Evolutionary conservation across 1,140 invertebrate genomes (phyloP).

Genomic region (Branchinecta lynchi): DNA sequence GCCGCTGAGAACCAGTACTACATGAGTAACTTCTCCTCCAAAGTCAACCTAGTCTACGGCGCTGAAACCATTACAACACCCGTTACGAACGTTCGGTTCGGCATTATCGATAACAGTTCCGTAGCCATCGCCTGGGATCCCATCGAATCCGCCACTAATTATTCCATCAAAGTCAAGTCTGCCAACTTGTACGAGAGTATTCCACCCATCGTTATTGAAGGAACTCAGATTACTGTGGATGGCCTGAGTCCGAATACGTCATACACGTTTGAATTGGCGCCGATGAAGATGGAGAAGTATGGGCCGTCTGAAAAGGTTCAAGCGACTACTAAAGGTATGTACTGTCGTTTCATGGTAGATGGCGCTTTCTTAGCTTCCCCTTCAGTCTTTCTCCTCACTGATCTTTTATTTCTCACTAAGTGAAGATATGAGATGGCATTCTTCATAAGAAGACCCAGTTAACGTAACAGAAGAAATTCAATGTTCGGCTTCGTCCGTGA

Average conservation of each 20-base stretch:
- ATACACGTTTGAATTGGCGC: slow-evolving; percentile 43
- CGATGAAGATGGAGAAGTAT: slow-evolving; percentile 41
- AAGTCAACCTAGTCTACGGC: slow-evolving; percentile 40
- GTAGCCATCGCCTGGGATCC: slow-evolving; percentile 43
- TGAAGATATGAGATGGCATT: too few relatives aligned
- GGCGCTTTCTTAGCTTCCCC: too few relatives aligned
- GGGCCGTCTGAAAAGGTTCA: slow-evolving; percentile 39
- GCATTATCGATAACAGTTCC: slow-evolving; percentile 34
- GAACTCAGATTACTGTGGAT: slow-evolving; percentile 33
- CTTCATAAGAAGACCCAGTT: too few relatives aligned
- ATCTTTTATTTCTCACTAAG: too few relatives aligned
- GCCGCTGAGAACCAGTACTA: slow-evolving; percentile 43
- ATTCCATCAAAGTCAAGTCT: slow-evolving; percentile 36
- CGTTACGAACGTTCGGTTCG: slow-evolving; percentile 39
- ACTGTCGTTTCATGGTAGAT: background rate
- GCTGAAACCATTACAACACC: slow-evolving; percentile 42
- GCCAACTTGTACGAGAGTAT: slow-evolving; percentile 18
- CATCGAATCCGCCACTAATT: slow-evolving; percentile 43
- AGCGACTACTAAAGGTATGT: slow-evolving; percentile 38
- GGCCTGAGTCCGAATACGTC: slow-evolving; percentile 41
- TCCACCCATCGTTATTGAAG: slow-evolving; percentile 3
- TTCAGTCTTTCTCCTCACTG: too few relatives aligned
- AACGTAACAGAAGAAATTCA: too few relatives aligned
- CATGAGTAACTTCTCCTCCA: slow-evolving; percentile 39
- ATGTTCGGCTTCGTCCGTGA: too few relatives aligned